Percentiles rank a stretch among this genome's conserved stretches.
Evolutionary conservation across 2,888 invertebrate genomes (phyloP).

Genomic region (Campaea margaritaria): DNA sequence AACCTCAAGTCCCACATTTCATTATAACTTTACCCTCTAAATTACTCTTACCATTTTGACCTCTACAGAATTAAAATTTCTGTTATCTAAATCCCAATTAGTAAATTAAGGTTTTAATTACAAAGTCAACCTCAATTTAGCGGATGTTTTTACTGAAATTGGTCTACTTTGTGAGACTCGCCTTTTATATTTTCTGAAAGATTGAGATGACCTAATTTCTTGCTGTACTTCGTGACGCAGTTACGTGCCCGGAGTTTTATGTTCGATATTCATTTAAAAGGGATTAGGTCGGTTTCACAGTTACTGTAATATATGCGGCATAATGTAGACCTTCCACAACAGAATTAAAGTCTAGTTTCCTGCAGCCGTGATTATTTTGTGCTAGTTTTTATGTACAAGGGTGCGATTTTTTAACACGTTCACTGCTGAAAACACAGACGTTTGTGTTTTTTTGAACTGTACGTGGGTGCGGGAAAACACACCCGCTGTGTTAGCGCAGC

Average conservation of each 20-base stretch:
- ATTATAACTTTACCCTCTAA: too few species aligned
- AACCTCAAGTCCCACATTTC: too few species aligned
- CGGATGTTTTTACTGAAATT: conserved; percentile 14
- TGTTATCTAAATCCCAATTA: conserved; percentile 9
- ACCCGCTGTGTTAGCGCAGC: too few species aligned
- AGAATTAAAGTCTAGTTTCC: not conserved
- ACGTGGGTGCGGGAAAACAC: too few species aligned
- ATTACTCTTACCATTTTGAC: not conserved
- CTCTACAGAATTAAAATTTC: conserved; percentile 1
- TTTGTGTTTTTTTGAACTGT: too few species aligned
- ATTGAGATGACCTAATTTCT: conserved; percentile 39
- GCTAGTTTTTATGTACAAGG: too few species aligned
- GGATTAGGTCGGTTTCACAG: conserved; percentile 5
- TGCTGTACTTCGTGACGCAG: conserved; percentile 32
- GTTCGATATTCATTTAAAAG: conserved; percentile 12
- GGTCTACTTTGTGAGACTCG: not conserved
- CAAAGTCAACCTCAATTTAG: conserved; percentile 19
- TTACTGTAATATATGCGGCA: not conserved
- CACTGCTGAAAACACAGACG: too few species aligned
- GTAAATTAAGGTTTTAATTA: conserved; percentile 26
- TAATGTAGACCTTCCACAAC: not conserved
- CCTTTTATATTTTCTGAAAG: conserved; percentile 37
- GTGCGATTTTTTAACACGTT: too few species aligned
- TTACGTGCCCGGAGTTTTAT: conserved; percentile 31
- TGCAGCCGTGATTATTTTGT: not conserved